A percentile compares a stretch with the other conserved stretches of the same genome.
These are phyloP conservation scores for Copidosoma floridanum DNA, from an alignment of 1,140 invertebrate species.

Conservation along the genomic window DNA sequence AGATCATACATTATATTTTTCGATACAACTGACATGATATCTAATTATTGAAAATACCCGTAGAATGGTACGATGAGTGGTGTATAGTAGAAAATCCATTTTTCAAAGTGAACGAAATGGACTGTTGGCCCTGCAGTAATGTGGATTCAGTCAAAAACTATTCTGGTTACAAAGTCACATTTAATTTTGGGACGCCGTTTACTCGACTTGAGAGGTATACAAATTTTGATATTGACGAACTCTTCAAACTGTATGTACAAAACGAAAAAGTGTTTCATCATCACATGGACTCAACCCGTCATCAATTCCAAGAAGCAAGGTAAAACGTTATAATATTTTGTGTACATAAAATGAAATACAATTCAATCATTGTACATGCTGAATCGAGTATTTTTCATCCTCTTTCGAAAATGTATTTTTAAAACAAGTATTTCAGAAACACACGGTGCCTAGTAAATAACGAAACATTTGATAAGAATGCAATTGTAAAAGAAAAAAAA, in stretches of 20 bases:
- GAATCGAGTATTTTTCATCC: no score
- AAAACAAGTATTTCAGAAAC: conserved; percentile 44
- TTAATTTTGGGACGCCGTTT: conserved; percentile 49
- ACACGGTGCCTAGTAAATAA: conserved; percentile 39
- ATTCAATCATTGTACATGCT: no score
- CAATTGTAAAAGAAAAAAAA: no score
- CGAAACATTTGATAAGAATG: conserved; percentile 37
- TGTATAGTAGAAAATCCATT: conserved; percentile 76
- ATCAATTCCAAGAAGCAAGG: no score
- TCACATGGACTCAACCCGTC: no score
- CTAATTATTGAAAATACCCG: conserved; percentile 39
- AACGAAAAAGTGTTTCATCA: conserved; percentile 55
- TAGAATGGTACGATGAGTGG: conserved; percentile 76
- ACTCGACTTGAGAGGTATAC: conserved; percentile 35
- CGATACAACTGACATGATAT: no score
- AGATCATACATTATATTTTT: no score
- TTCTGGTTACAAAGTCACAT: conserved; percentile 46
- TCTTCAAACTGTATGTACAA: conserved; percentile 53
- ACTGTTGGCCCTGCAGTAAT: conserved; percentile 74
- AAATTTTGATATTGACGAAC: conserved; percentile 39
- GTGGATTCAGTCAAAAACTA: conserved; percentile 63
- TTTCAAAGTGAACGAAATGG: conserved; percentile 69
- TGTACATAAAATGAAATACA: no score
- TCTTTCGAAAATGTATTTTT: no score
- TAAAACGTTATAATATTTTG: no score